Evolutionary conservation across 2,888 invertebrate species (phyloP).

Genomic region (Caenorhabditis imperialis): DNA sequence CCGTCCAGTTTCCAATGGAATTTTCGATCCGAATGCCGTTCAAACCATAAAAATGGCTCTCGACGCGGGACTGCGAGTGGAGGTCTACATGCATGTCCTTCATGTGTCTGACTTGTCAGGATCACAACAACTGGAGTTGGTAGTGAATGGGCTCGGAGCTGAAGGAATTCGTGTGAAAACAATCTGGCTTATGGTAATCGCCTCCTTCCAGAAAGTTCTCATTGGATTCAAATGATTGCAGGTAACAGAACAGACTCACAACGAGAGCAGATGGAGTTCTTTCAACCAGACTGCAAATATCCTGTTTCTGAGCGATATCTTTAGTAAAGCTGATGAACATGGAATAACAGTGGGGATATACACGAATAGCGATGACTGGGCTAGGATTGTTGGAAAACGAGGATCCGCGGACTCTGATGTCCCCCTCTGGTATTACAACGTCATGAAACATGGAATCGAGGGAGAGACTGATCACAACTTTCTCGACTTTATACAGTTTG

Average conservation of each 20-base stretch:
- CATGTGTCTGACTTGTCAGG: slow-evolving; percentile 23
- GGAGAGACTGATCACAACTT: slow-evolving; percentile 23
- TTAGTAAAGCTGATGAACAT: slow-evolving; percentile 14
- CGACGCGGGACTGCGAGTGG: slow-evolving; percentile 37
- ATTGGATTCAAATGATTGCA: slow-evolving; percentile 1
- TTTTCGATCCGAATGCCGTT: slow-evolving; percentile 35
- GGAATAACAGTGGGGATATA: slow-evolving; percentile 10
- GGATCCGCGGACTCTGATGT: background rate
- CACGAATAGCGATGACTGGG: slow-evolving; percentile 15
- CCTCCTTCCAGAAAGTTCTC: too few relatives aligned
- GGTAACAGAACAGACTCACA: background rate
- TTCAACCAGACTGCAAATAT: slow-evolving; percentile 28
- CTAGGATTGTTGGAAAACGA: slow-evolving; percentile 4
- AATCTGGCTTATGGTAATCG: slow-evolving; percentile 56
- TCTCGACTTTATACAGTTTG: slow-evolving; percentile 19
- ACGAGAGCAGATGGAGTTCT: background rate
- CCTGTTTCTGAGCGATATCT: slow-evolving; percentile 45
- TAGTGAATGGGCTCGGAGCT: slow-evolving; percentile 31
- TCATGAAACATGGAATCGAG: background rate
- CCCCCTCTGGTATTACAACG: slow-evolving; percentile 27
- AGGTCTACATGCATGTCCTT: slow-evolving; percentile 53
- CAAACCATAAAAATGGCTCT: slow-evolving; percentile 43
- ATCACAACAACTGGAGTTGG: slow-evolving; percentile 44
- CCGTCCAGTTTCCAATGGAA: slow-evolving; percentile 28
- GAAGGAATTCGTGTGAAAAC: slow-evolving; percentile 38